A percentile compares a stretch with the other conserved stretches of the same genome.
phyloP scores from a whole-genome alignment of 2,888 invertebrate genomes.

The Zeuzera pyrina region DNA sequence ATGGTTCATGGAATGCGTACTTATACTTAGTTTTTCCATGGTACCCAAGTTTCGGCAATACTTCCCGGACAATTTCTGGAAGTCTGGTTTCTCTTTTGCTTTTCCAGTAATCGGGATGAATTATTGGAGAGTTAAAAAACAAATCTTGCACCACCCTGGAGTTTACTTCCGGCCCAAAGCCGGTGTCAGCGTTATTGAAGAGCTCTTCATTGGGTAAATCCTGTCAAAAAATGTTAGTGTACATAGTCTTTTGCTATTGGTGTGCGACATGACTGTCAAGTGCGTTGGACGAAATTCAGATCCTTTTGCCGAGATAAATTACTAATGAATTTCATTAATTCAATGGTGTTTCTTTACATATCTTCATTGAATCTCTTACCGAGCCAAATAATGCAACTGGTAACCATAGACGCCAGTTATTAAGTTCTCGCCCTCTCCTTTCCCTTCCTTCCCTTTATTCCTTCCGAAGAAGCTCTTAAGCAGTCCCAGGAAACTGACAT shows the following conservation, averaged over 20 bases:
- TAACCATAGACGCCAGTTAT: constrained; percentile 18
- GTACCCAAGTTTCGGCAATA: constrained; percentile 44
- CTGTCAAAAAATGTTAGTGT: constrained; percentile 49
- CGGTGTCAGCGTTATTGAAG: constrained; percentile 23
- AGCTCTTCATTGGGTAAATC: constrained; percentile 34
- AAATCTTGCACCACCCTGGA: constrained; percentile 31
- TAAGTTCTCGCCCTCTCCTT: constrained; percentile 29
- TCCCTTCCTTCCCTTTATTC: constrained; percentile 27
- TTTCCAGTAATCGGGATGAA: constrained; percentile 53
- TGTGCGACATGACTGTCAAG: constrained; percentile 17
- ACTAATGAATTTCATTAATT: not conserved
- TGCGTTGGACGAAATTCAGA: constrained; percentile 54
- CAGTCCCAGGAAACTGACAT: constrained; percentile 31
- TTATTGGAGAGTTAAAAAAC: constrained; percentile 40
- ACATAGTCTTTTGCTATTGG: constrained; percentile 15
- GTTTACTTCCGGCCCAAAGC: no score
- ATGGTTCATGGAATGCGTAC: constrained; percentile 61
- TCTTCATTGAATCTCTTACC: not conserved
- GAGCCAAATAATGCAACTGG: not conserved
- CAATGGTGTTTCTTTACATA: no score
- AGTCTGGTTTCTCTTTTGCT: constrained; percentile 26
- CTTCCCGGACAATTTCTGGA: constrained; percentile 17
- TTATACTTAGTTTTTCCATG: constrained; percentile 53
- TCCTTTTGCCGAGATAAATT: not conserved
- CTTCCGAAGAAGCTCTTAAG: constrained; percentile 43